Evolutionary conservation across 2,888 invertebrate genomes (phyloP).

Genomic region (Lysandra bellargus): DNA sequence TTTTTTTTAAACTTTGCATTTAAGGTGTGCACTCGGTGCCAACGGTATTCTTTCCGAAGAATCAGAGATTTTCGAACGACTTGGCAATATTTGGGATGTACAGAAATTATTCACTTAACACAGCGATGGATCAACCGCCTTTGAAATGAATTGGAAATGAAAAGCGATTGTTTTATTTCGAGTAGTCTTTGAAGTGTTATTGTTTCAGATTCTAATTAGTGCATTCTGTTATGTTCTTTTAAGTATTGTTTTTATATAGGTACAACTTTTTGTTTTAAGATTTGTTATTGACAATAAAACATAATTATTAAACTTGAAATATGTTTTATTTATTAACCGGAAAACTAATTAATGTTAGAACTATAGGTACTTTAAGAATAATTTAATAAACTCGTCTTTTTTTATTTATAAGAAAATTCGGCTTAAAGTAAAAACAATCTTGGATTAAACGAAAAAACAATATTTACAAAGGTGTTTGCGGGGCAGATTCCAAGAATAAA

Average conservation of each 20-base stretch:
- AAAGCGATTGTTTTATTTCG: not conserved
- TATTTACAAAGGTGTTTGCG: not conserved
- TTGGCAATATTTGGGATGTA: constrained; percentile 88
- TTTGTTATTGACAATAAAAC: not conserved
- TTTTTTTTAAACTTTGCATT: constrained; percentile 35
- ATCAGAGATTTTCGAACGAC: constrained; percentile 85
- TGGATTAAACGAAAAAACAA: not conserved
- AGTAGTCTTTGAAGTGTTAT: not conserved
- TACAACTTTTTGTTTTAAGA: not conserved
- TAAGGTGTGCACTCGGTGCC: constrained; percentile 84
- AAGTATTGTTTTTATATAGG: constrained; percentile 5
- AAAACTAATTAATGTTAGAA: not conserved
- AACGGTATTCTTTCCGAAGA: constrained; percentile 84
- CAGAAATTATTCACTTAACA: constrained; percentile 90
- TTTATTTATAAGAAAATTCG: not conserved
- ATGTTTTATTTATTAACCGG: not conserved
- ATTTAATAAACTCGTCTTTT: no score
- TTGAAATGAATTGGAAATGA: not conserved
- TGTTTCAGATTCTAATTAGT: not conserved
- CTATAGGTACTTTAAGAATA: not conserved
- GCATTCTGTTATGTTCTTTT: not conserved
- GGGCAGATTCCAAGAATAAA: not conserved
- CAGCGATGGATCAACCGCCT: constrained; percentile 73
- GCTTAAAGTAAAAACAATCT: not conserved
- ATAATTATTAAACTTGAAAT: not conserved